Percentiles rank a stretch among this genome's conserved stretches.
Conservation (phyloP, 2,888 invertebrate genomes). For the Escarpia spicata region DNA sequence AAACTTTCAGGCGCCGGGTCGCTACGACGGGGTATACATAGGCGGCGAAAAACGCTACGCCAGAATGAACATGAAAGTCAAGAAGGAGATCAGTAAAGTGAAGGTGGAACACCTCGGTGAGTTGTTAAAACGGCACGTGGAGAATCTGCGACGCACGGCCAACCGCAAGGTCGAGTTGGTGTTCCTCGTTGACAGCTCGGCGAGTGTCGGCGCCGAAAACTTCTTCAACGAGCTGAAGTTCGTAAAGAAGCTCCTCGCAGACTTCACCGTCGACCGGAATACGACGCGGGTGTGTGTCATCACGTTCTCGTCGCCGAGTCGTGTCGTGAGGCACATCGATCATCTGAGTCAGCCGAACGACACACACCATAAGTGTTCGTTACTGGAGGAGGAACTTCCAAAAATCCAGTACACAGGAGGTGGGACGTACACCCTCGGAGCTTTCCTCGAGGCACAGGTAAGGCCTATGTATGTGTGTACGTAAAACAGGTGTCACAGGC, state of each 20-base stretch:
- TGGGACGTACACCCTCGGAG: slow-evolving; percentile 77
- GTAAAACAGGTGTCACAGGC: not conserved
- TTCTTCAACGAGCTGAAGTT: slow-evolving; percentile 75
- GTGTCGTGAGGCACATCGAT: slow-evolving; percentile 71
- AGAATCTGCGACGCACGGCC: slow-evolving; percentile 63
- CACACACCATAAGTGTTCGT: slow-evolving; percentile 74
- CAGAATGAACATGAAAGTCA: not conserved
- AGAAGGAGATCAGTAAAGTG: slow-evolving; percentile 20
- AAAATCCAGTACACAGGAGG: slow-evolving; percentile 74
- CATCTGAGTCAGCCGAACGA: slow-evolving; percentile 66
- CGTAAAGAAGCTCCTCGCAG: slow-evolving; percentile 73
- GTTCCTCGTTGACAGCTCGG: slow-evolving; percentile 77
- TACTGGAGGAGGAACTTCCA: slow-evolving; percentile 73
- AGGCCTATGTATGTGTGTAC: slow-evolving; percentile 30
- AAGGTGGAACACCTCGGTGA: slow-evolving; percentile 71
- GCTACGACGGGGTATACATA: not conserved
- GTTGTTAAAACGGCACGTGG: slow-evolving; percentile 71
- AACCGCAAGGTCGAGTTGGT: slow-evolving; percentile 71
- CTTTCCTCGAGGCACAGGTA: slow-evolving; percentile 74
- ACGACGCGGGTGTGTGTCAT: slow-evolving; percentile 75
- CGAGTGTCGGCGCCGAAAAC: slow-evolving; percentile 75
- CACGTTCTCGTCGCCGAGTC: slow-evolving; percentile 75
- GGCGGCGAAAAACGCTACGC: not conserved
- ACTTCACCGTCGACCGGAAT: slow-evolving; percentile 73
- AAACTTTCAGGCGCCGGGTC: not conserved